These are phyloP conservation scores for Chrysolina haemoptera DNA, from an alignment of 2,888 invertebrate genomes.

Conservation along the genomic window DNA sequence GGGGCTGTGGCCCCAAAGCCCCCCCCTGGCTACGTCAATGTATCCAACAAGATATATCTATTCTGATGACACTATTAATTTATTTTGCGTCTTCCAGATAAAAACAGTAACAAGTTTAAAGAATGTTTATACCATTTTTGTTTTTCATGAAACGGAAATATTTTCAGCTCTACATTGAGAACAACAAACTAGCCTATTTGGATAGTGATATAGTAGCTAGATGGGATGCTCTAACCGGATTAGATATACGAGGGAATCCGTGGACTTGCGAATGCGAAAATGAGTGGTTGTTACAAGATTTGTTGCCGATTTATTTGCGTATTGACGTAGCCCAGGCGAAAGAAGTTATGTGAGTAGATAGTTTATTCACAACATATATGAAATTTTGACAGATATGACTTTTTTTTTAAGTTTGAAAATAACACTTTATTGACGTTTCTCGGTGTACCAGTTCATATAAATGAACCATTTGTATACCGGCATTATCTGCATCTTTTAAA, in stretches of 20 bases:
- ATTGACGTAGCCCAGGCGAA: slow-evolving; percentile 68
- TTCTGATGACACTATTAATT: too few species aligned
- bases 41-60: too few species aligned
- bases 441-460: too few species aligned
- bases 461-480: too few species aligned
- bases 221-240: slow-evolving; percentile 79
- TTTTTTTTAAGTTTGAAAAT: too few species aligned
- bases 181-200: slow-evolving; percentile 81
- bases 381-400: too few species aligned
- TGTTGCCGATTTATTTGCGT: slow-evolving; percentile 73
- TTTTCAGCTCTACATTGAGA: slow-evolving; percentile 78
- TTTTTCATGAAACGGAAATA: not conserved
- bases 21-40: too few species aligned
- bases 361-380: not conserved
- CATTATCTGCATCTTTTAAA: too few species aligned
- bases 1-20: too few species aligned
- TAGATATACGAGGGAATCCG: slow-evolving; percentile 82
- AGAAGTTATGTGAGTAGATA: slow-evolving; percentile 70
- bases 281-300: slow-evolving; percentile 81
- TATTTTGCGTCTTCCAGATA: too few species aligned
- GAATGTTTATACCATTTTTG: not conserved
- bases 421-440: too few species aligned
- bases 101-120: too few species aligned
- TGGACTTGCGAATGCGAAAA: slow-evolving; percentile 87
- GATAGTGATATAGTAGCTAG: slow-evolving; percentile 76